Percentiles rank a stretch among this genome's conserved stretches.
Conservation (phyloP, 2,797 vertebrate genomes). For the Tadarida brasiliensis region DNA sequence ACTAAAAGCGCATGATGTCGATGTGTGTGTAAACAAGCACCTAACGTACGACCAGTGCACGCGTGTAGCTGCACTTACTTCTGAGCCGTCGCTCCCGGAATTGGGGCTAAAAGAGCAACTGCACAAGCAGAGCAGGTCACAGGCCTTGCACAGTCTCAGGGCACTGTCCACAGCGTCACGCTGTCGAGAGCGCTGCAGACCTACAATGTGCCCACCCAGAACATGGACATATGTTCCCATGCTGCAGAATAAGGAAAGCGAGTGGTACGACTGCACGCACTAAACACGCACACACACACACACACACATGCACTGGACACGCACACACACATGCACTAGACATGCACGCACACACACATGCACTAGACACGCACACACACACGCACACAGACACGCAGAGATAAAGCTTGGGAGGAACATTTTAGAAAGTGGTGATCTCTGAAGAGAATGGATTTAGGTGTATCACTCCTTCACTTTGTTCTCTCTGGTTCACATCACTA, state of each 20-base stretch:
- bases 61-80: background rate
- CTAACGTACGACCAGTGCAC: accelerated
- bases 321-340: too few relatives aligned
- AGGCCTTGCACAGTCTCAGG: background rate
- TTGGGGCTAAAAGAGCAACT: background rate
- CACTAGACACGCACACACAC: too few relatives aligned
- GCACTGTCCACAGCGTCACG: background rate
- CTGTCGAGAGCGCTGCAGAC: accelerated
- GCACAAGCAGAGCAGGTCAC: background rate
- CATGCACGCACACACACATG: background rate
- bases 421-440: background rate
- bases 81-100: background rate
- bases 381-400: background rate
- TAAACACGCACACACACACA: background rate
- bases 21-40: background rate
- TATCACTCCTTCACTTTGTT: background rate
- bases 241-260: background rate
- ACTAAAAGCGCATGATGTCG: background rate
- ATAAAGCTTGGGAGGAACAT: background rate
- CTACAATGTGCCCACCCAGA: accelerated
- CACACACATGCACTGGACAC: background rate
- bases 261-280: background rate
- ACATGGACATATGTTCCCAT: accelerated
- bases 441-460: background rate
- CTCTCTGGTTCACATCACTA: background rate